Conservation (phyloP, 1,140 invertebrate genomes). For the Bombus terrestris region DNA sequence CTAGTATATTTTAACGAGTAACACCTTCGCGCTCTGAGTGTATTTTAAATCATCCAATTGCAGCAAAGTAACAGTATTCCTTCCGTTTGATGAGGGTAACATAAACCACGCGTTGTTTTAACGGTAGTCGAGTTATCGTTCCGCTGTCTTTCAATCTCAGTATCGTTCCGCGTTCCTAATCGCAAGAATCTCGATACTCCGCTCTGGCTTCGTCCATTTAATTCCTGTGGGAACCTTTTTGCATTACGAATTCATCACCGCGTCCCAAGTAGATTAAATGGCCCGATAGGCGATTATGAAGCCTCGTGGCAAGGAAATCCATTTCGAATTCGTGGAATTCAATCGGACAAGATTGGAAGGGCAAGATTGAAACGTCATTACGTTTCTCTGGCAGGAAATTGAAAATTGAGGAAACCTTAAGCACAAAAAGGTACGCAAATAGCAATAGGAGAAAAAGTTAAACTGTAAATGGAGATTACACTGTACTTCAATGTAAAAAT, state of each 20-base stretch:
- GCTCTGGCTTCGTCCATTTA: conserved; percentile 14
- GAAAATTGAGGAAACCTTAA: conserved; percentile 31
- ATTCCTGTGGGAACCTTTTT: conserved; percentile 45
- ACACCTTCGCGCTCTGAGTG: neutral
- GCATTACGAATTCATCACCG: conserved; percentile 32
- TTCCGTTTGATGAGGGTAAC: neutral
- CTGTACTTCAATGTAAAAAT: neutral
- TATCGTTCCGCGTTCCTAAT: conserved; percentile 56
- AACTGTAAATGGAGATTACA: neutral
- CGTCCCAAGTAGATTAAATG: neutral
- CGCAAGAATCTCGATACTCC: conserved; percentile 42
- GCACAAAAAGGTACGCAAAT: neutral
- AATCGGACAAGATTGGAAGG: neutral
- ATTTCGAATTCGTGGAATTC: neutral
- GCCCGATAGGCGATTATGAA: conserved; percentile 24
- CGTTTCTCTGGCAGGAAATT: conserved; percentile 25
- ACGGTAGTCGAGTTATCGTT: conserved; percentile 51
- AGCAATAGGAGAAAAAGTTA: neutral
- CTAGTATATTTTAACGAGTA: neutral
- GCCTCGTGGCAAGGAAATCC: neutral
- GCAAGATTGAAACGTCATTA: conserved; percentile 26
- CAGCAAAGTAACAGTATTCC: conserved; percentile 36
- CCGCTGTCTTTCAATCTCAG: conserved; percentile 43
- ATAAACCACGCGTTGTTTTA: conserved; percentile 30
- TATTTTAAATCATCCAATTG: conserved; percentile 30